A percentile compares a stretch with the other conserved stretches of the same genome.
phyloP scores from a whole-genome alignment of 2,797 vertebrate species.

The Syndactyla subalaris region DNA sequence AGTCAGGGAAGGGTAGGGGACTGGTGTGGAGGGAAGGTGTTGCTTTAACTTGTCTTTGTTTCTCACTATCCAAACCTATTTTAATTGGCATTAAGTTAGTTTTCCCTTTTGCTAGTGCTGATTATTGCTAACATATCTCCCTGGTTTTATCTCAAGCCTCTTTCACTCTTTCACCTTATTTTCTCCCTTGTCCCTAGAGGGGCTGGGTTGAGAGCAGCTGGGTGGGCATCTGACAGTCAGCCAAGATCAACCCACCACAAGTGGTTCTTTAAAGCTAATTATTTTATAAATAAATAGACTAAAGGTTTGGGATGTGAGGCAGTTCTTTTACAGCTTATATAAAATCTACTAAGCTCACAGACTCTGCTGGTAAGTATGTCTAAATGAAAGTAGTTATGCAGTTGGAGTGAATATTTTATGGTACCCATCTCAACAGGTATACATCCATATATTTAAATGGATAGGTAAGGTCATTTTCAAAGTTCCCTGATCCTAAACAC shows the following conservation, averaged over 20 bases:
- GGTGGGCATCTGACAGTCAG: background rate
- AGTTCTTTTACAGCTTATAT: background rate
- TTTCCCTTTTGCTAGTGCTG: background rate
- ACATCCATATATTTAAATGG: background rate
- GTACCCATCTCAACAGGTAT: rapidly evolving
- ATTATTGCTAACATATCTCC: background rate
- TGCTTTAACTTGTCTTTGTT: background rate
- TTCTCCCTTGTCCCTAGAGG: background rate
- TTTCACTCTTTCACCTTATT: background rate
- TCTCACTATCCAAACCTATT: background rate
- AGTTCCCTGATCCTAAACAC: background rate
- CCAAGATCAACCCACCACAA: background rate
- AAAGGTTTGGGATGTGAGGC: background rate
- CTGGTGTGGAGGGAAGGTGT: background rate
- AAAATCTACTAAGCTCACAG: background rate
- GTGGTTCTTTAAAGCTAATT: background rate
- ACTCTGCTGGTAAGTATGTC: background rate
- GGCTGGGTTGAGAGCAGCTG: background rate
- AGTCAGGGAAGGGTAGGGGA: no score
- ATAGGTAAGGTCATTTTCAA: background rate
- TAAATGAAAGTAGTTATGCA: background rate
- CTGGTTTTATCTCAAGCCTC: background rate
- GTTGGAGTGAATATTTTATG: background rate
- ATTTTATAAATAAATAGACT: background rate
- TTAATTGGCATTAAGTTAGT: background rate